phyloP scores from a whole-genome alignment of 2,113 vertebrate species.

The Mobula birostris region DNA sequence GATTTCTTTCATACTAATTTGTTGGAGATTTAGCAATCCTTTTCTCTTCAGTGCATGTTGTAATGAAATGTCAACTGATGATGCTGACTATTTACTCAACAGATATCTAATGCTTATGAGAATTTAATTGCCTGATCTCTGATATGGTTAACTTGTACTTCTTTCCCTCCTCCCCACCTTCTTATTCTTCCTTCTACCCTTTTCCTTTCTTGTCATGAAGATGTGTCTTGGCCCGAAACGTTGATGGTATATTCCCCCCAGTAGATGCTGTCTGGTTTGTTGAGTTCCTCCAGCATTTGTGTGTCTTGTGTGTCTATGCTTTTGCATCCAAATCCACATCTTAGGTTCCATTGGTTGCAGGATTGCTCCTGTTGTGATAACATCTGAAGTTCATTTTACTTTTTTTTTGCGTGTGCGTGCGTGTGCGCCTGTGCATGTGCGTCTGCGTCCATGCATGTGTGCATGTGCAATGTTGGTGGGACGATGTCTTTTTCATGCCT shows the following conservation, averaged over 20 bases:
- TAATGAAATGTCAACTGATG: not conserved
- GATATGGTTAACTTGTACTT: not conserved
- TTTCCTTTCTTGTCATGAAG: no score
- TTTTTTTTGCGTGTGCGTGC: no score
- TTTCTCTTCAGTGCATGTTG: not conserved
- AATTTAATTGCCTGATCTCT: not conserved
- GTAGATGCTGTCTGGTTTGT: no score
- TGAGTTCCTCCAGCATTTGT: no score
- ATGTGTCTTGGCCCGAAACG: no score
- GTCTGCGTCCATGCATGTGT: no score
- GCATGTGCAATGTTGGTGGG: no score
- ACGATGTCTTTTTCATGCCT: no score
- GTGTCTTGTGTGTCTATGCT: not conserved
- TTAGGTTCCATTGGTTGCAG: not conserved
- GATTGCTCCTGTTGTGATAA: not conserved
- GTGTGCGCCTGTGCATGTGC: no score
- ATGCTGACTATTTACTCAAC: not conserved
- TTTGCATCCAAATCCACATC: not conserved
- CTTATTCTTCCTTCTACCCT: no score
- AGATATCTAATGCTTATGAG: not conserved
- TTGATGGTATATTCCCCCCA: no score
- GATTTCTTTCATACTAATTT: slow-evolving; percentile 13
- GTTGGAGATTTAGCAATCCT: not conserved
- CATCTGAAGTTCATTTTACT: not conserved
- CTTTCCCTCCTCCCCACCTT: no score